Conservation (phyloP, 2,888 invertebrate species). For the Lissocephala sabroskyi region DNA sequence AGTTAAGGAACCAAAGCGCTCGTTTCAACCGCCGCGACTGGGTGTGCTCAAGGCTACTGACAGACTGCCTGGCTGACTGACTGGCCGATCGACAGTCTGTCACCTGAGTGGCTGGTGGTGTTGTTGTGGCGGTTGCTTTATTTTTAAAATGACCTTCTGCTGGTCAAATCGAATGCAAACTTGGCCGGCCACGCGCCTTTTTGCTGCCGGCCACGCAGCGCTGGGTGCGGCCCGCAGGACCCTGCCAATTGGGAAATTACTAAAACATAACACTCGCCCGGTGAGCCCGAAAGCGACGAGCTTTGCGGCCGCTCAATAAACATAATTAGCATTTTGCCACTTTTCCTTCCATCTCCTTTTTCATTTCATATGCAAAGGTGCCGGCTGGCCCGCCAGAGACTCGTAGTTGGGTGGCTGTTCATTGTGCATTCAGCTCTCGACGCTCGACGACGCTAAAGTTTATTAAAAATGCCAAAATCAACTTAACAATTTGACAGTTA, state of each 20-base stretch:
- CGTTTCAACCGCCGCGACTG: constrained; percentile 20
- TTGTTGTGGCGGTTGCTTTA: constrained; percentile 19
- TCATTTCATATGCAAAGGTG: too few relatives aligned
- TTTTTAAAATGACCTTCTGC: constrained; percentile 59
- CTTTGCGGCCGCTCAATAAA: constrained; percentile 46
- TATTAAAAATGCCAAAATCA: constrained; percentile 59
- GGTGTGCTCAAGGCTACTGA: constrained; percentile 52
- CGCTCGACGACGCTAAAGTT: constrained; percentile 37
- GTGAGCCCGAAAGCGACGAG: neutral
- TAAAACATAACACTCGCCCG: neutral
- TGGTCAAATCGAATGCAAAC: constrained; percentile 54
- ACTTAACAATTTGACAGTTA: constrained; percentile 55
- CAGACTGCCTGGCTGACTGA: constrained; percentile 9
- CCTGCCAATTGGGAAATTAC: constrained; percentile 6
- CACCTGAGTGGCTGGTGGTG: constrained; percentile 7
- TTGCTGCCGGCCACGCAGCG: constrained; percentile 18
- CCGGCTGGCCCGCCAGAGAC: neutral
- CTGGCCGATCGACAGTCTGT: constrained; percentile 40
- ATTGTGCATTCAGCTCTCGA: constrained; percentile 12
- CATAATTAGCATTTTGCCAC: constrained; percentile 62
- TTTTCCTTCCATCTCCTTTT: constrained; percentile 25
- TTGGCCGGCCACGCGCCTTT: constrained; percentile 28
- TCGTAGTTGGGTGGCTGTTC: neutral
- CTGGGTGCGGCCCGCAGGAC: constrained; percentile 18
- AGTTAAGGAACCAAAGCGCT: too few relatives aligned